These are phyloP conservation scores for Capreolus pygargus DNA, from an alignment of 2,113 vertebrate genomes.

Conservation along the genomic window DNA sequence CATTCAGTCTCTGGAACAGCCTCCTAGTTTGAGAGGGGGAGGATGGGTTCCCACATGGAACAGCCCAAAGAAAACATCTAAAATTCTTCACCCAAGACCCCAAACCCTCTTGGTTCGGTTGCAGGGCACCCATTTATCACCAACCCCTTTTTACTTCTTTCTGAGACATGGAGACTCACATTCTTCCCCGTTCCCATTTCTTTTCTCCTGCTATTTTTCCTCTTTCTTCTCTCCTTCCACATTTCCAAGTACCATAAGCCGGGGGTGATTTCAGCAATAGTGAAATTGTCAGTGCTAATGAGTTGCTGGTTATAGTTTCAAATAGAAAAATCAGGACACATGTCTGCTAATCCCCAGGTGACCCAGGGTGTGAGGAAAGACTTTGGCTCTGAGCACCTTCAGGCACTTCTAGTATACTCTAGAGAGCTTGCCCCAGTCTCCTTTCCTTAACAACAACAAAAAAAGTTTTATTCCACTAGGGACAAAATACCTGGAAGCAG, in stretches of 20 bases:
- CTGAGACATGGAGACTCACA: background rate
- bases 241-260: background rate
- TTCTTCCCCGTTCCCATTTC: background rate
- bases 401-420: background rate
- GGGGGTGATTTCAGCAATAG: background rate
- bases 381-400: background rate
- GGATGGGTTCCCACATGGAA: background rate
- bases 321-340: background rate
- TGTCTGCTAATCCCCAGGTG: background rate
- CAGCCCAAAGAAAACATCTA: background rate
- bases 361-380: background rate
- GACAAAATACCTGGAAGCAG: conserved; percentile 61
- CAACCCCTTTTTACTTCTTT: background rate
- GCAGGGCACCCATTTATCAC: background rate
- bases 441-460: background rate
- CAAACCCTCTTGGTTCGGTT: fast-evolving
- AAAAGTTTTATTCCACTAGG: conserved; percentile 11
- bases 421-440: background rate
- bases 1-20: background rate
- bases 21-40: background rate
- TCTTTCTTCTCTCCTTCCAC: background rate
- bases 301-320: background rate
- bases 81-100: background rate
- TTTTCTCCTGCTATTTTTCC: background rate
- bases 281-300: background rate